A percentile compares a stretch with the other conserved stretches of the same genome.
These are phyloP conservation scores for Plebejus melissa DNA, from an alignment of 2,888 invertebrate species.

Conservation along the genomic window DNA sequence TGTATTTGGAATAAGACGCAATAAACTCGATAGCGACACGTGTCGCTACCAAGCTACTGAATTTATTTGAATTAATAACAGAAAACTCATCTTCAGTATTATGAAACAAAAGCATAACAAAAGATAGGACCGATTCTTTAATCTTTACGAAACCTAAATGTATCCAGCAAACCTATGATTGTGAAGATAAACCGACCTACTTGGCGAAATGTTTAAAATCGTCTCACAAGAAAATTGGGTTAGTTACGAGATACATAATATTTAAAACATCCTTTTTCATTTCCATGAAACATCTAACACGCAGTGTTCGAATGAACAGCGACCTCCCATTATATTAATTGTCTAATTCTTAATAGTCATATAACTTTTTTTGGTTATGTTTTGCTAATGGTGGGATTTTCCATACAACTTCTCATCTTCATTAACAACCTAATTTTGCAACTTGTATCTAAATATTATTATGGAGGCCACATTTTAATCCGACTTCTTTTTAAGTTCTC, in stretches of 20 bases:
- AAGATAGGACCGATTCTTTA: neutral
- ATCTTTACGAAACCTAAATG: neutral
- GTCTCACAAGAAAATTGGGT: neutral
- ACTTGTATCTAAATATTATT: conserved; percentile 7
- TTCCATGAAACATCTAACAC: neutral
- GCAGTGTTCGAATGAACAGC: neutral
- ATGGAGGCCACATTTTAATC: neutral
- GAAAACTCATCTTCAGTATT: neutral
- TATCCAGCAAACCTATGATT: neutral
- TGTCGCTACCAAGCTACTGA: neutral
- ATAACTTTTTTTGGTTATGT: neutral
- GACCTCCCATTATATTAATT: neutral
- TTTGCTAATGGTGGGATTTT: neutral
- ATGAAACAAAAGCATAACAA: conserved; percentile 4
- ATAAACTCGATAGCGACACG: conserved; percentile 14
- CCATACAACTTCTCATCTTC: neutral
- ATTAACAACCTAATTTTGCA: neutral
- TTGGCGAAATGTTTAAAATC: neutral
- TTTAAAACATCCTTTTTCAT: neutral
- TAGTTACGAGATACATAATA: neutral
- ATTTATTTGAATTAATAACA: conserved; percentile 11
- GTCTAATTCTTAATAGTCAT: neutral
- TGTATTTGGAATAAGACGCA: conserved; percentile 27
- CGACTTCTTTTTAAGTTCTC: neutral
- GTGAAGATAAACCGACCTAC: neutral